Base-by-base conservation (phyloP, 2,113 vertebrate species). In the Cephalopterus ornatus region DNA sequence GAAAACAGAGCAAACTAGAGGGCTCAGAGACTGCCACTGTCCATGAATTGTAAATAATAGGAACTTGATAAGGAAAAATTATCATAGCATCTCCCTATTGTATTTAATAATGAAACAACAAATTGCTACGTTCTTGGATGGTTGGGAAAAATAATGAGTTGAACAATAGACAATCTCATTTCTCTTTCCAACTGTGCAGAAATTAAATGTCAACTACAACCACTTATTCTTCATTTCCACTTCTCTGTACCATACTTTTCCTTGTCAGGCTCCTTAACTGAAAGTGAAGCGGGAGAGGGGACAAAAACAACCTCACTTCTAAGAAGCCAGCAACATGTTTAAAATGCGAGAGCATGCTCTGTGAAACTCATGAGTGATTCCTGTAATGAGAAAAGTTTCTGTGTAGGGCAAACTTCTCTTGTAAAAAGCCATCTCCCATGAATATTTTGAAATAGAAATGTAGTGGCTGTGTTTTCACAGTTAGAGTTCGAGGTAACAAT, bases 31-130 rank as follows among this genome's bases (percentile, higher is more conserved):
- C 82, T 96, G 93, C 85, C 92, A 81, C 80, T 14, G 2, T 55
- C 91, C 78, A 75, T 85, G 63, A 70, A 94, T 50, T 94, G 77
- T 67, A 86, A 91, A 73, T 75, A 95, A 74, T 67, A 90, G 70
- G 67, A 96, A 86, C 56, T 89, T 65, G 20, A 67, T 90, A 92
- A 70, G 73, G 77, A 96, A 95, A 93, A 96, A 88, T 79, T 90
- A 95, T 95, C 97, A 95, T 95, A 97, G 96, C 63, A 91, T 95
- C 96, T 97, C 87, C 72, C 85, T 61, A 11, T 96, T 96, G 88
- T 88, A 86, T 85, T 97, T 95, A 96, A 95, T 96, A 95, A 96
- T 79, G 63, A 90, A 97, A 93, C 78, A 97, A 94, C 72, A 96
- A 93, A 95, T 90, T 55, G 77, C 71, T 93, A 24, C 33, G 8